phyloP scores from a whole-genome alignment of 2,888 invertebrate species.

The Oscheius onirici region DNA sequence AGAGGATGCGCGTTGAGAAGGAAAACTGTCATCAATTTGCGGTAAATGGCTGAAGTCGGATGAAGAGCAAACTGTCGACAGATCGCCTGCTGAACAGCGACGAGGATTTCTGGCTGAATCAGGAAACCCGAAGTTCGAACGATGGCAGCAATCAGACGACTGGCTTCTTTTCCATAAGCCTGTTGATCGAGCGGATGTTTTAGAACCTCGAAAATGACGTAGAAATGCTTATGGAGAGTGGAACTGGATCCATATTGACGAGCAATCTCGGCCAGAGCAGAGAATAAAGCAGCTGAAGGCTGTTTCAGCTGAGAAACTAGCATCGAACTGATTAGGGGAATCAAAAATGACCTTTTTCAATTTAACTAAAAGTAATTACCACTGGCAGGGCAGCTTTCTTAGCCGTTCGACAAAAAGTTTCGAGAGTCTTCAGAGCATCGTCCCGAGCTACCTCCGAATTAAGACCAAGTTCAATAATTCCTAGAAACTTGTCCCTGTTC shows the following conservation, averaged over 20 bases:
- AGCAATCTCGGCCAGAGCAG: constrained; percentile 39
- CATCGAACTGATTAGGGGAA: constrained; percentile 39
- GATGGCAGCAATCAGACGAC: constrained; percentile 34
- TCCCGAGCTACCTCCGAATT: not conserved
- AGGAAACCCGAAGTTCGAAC: constrained; percentile 35
- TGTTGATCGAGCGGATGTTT: constrained; percentile 38
- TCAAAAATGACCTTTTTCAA: constrained; percentile 12
- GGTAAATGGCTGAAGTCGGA: constrained; percentile 37
- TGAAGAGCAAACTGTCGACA: constrained; percentile 38
- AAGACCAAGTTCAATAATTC: constrained; percentile 20
- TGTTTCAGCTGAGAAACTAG: constrained; percentile 38
- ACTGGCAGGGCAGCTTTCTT: constrained; percentile 10
- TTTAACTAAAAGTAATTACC: constrained; percentile 18
- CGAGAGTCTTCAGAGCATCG: not conserved
- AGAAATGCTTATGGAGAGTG: constrained; percentile 47
- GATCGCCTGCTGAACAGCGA: constrained; percentile 41
- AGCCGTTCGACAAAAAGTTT: not conserved
- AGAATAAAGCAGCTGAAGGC: constrained; percentile 36
- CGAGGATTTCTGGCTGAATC: constrained; percentile 45
- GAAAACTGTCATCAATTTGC: constrained; percentile 43
- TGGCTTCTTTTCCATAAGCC: constrained; percentile 36
- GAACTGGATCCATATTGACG: constrained; percentile 39
- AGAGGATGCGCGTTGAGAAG: constrained; percentile 45
- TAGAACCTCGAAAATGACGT: constrained; percentile 43
- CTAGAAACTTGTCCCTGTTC: constrained; percentile 11